Evolutionary conservation across 1,140 invertebrate species (phyloP), one percentile per base, ranked within the genome.

Genomic region (Caerostris darwini): DNA sequence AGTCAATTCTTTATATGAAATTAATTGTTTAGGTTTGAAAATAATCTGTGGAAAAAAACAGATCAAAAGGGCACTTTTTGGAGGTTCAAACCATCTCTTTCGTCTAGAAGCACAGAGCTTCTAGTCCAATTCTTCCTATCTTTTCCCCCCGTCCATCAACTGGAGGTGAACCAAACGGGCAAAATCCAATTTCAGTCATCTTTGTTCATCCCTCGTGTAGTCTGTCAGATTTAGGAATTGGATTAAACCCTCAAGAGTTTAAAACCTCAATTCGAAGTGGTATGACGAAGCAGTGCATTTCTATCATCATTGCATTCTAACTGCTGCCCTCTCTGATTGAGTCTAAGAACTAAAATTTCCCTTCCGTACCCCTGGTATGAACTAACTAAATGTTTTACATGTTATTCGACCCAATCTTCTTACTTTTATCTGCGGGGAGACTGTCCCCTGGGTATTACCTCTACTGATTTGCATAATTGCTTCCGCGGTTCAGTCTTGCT

Each of bases 401-500:
- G 87, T 34, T 69, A 89, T 89, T 67, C 87, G 61, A 19, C 87
- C 8, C 71, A 77, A 34, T 77, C 19, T 56, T 17, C 61, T 77
- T 8, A 77, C 71, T 88, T 64, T 61, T 67, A 67, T 89, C 17
- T 58, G 77, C 58, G 69, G 54, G 71, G 77, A 83, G 90, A 83
- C 67, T 92, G 71, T 92, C 58, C 90, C 19, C 58, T 57, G 90
- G 90, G 77, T 92, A 92, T 92, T 92, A 77, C 90, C 77, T 64
- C 58, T 83, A 83, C 90, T 92, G 77, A 92, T 92, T 92, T 92
- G 77, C 90, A 92, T 92, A 92, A 92, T 92, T 92, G 90, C 90
- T 50, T 92, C 56, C 90, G 10, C 56, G 3, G n/a, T 56, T 56
- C 5, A 19, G 34, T 59, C 59, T 82, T 19, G 17, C 90, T 83